Base-by-base conservation (phyloP, 2,113 vertebrate genomes). In the Clarias macrocephalus region DNA sequence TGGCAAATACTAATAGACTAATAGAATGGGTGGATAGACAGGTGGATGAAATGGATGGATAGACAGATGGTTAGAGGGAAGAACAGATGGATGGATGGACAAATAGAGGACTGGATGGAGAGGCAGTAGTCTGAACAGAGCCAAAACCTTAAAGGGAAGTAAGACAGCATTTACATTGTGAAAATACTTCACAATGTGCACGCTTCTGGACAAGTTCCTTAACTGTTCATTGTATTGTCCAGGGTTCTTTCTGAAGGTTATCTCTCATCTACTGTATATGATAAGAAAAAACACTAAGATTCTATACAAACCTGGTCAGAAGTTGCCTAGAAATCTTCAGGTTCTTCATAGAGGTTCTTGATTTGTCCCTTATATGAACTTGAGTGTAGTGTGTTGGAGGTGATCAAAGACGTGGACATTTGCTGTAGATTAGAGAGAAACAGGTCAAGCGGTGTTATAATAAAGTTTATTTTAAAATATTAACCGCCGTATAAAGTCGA, bases 391-490 rank as follows among this genome's bases (percentile, higher is more conserved):
- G 52, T 57, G 76, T 79, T 79, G 25, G 48, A 4, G 21, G 8
- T 75, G 37, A 75, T 75, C 10, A 13, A 15, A 10, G 21, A 25
- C 23, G 3, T 48, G 10, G 42, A 28, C 48, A 13, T 30, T 23
- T 19, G 8, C 10, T 21, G 25, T 48, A n/a, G 11, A 76, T 10
- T 21, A 2, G 42, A 12, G 19, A 54, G 42, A 1, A 57, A 80
- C 8, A 18, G 11, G 54, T 56, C 56, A 5, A 80, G 79, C 1
- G 9, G 16, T 13, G 15, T 60, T 19, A 5, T 33, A 37, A 80
- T 60, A 80, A 80, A 33, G 18, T 33, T 60, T 80, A 80, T 80
- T 28, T 57, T 57, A 57, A 30, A 19, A 79, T 56, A 79, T 79
- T 56, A 79, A 59, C 8, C n/a, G 10, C n/a, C 1, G 3, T 59